A percentile compares a stretch with the other conserved stretches of the same genome.
phyloP scores from a whole-genome alignment of 2,797 vertebrate species.

The Mormyrops boulengeri region DNA sequence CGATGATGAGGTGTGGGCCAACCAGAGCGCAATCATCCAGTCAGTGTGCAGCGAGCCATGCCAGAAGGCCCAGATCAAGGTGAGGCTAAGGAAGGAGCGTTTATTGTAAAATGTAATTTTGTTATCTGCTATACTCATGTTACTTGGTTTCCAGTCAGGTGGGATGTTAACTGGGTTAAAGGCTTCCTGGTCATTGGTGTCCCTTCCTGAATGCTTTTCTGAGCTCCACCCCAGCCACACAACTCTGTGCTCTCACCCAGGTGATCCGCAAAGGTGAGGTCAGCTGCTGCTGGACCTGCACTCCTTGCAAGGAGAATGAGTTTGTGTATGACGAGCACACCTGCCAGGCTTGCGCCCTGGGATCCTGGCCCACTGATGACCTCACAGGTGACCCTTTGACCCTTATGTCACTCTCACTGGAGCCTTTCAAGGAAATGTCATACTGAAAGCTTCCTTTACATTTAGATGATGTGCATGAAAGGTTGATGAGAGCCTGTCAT shows the following conservation, averaged over 20 bases:
- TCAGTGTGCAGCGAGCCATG: constrained; percentile 97
- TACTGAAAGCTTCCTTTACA: not conserved
- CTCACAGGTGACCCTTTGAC: constrained; percentile 74
- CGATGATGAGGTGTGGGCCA: constrained; percentile 91
- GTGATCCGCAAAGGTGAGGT: constrained; percentile 98
- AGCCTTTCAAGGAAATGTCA: not conserved
- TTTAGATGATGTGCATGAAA: not conserved
- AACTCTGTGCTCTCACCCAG: constrained; percentile 48
- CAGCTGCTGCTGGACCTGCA: constrained; percentile 98
- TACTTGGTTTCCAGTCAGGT: not conserved
- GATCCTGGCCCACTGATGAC: constrained; percentile 87
- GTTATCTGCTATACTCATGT: not conserved
- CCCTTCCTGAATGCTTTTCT: not conserved
- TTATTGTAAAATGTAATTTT: not conserved
- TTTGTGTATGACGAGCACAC: constrained; percentile 95
- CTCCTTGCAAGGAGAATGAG: constrained; percentile 96
- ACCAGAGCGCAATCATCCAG: constrained; percentile 75
- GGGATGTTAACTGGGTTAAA: not conserved
- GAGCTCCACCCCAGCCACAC: not conserved
- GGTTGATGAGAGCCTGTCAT: not conserved
- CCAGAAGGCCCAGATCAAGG: constrained; percentile 95
- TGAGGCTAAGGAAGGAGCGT: constrained; percentile 41
- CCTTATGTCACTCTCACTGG: not conserved
- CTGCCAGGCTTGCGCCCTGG: constrained; percentile 83
- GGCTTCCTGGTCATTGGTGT: not conserved